A percentile compares a stretch with the other conserved stretches of the same genome.
Conservation (phyloP, 2,888 invertebrate species). For the Dichetophora obliterata region DNA sequence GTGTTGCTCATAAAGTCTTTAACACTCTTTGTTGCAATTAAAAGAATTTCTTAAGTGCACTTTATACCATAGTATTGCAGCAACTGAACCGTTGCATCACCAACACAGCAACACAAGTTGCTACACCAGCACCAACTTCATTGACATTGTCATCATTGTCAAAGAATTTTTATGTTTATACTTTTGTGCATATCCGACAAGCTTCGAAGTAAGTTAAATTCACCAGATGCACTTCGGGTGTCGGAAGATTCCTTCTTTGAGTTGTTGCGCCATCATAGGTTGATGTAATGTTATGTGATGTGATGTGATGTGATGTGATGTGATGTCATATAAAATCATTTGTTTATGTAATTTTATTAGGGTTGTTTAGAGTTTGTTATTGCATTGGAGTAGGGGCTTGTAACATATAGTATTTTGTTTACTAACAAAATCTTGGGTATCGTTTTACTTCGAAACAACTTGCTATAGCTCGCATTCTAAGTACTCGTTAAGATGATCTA, state of each 20-base stretch:
- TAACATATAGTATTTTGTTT: neutral
- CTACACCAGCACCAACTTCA: neutral
- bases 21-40: conserved; percentile 61
- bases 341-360: conserved; percentile 48
- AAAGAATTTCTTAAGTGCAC: conserved; percentile 32
- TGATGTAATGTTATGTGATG: neutral
- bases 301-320: neutral
- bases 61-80: conserved; percentile 16
- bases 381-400: neutral
- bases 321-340: conserved; percentile 10
- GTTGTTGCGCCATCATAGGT: neutral
- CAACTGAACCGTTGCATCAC: conserved; percentile 22
- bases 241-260: neutral
- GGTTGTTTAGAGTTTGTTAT: conserved; percentile 11
- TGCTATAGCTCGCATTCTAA: too few relatives aligned
- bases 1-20: conserved; percentile 67
- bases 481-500: too few relatives aligned
- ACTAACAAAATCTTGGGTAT: too few relatives aligned
- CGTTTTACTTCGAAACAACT: too few relatives aligned
- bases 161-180: neutral
- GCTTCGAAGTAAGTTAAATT: conserved; percentile 20
- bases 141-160: conserved; percentile 12
- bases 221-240: conserved; percentile 31
- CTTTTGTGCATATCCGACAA: neutral
- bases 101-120: neutral